Conservation (phyloP, 2,113 vertebrate genomes). For the Dascyllus trimaculatus region DNA sequence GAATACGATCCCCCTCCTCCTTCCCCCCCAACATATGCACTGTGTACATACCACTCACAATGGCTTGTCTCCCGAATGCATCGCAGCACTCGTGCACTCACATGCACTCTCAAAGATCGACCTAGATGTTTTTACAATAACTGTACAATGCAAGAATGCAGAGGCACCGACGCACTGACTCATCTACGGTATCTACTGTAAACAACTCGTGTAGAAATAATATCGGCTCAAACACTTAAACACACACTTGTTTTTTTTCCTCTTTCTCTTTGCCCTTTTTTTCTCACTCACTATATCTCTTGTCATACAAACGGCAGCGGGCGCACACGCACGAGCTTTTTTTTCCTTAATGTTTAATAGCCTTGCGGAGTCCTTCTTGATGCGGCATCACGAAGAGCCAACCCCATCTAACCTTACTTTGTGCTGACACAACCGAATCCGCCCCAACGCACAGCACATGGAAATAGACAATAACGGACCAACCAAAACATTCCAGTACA, state of each 20-base stretch:
- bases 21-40: conserved; percentile 65
- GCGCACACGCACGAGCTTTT: neutral
- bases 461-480: conserved; percentile 63
- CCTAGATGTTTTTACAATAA: conserved; percentile 75
- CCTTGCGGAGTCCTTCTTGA: conserved; percentile 36
- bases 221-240: conserved; percentile 36
- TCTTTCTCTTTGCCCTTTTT: conserved; percentile 27
- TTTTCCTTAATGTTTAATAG: conserved; percentile 41
- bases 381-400: conserved; percentile 37
- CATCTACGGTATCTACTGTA: conserved; percentile 56
- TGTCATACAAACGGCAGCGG: conserved; percentile 21
- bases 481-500: conserved; percentile 72
- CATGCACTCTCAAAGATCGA: conserved; percentile 71
- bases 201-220: conserved; percentile 51
- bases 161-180: conserved; percentile 56
- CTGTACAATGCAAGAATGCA: conserved; percentile 49
- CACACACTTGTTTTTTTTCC: conserved; percentile 2
- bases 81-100: conserved; percentile 70
- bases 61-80: conserved; percentile 65
- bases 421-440: conserved; percentile 68
- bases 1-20: conserved; percentile 22
- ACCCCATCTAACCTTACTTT: conserved; percentile 58
- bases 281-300: conserved; percentile 25
- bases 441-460: conserved; percentile 28
- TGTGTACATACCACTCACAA: conserved; percentile 67